Conservation (phyloP, 1,140 invertebrate species). For the Drosophila arizonae region DNA sequence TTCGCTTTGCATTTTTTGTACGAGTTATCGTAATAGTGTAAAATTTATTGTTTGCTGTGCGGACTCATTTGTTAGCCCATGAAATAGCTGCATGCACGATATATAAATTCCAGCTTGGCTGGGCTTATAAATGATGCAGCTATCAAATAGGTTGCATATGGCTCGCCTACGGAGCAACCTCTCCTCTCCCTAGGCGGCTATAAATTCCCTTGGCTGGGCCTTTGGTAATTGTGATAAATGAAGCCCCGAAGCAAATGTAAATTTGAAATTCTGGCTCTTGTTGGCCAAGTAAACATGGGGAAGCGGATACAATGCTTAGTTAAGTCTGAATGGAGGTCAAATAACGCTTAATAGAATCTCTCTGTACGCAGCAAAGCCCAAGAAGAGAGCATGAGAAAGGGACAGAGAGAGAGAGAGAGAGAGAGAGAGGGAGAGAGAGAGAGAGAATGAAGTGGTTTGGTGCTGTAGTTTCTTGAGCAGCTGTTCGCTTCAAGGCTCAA, state of each 20-base stretch:
- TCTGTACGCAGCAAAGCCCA: neutral
- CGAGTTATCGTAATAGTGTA: neutral
- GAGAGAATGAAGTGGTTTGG: neutral
- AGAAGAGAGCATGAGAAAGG: neutral
- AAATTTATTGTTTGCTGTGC: slow-evolving; percentile 15
- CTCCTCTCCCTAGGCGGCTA: neutral
- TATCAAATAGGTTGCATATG: neutral
- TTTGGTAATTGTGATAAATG: slow-evolving; percentile 33
- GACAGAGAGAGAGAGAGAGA: neutral
- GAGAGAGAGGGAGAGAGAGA: neutral
- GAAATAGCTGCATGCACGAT: neutral
- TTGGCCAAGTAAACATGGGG: neutral
- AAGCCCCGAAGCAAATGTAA: slow-evolving; percentile 5
- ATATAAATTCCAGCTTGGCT: neutral
- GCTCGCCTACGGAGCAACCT: neutral
- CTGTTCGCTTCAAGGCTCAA: slow-evolving; percentile 37
- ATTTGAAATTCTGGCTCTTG: slow-evolving; percentile 7
- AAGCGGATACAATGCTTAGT: slow-evolving; percentile 27
- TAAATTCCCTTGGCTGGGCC: neutral
- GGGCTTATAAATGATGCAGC: slow-evolving; percentile 24
- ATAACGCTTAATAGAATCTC: slow-evolving; percentile 45
- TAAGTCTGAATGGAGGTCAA: slow-evolving; percentile 48
- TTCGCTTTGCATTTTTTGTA: slow-evolving; percentile 8
- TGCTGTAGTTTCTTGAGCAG: slow-evolving; percentile 11
- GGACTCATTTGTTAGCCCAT: slow-evolving; percentile 1